Percentiles rank a stretch among this genome's conserved stretches.
Evolutionary conservation across 2,888 invertebrate species (phyloP).

Genomic region (Scaptomyza cyrtandrae): DNA sequence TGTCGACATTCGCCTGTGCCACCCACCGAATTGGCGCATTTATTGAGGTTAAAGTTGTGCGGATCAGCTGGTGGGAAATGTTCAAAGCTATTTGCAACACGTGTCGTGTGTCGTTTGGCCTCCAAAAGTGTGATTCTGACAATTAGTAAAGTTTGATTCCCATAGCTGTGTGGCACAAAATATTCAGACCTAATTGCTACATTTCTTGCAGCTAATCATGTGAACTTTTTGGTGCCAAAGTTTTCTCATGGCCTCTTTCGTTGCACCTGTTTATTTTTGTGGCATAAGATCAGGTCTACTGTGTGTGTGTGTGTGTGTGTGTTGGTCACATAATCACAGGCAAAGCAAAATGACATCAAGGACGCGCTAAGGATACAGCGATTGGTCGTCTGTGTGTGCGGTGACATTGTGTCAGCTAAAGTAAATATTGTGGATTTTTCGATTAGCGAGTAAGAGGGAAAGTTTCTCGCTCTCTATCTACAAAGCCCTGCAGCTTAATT

Average conservation of each 20-base stretch:
- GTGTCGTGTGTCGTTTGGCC: slow-evolving; percentile 35
- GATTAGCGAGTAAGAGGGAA: slow-evolving; percentile 42
- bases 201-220: slow-evolving; percentile 67
- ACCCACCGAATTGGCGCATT: background rate
- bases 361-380: background rate
- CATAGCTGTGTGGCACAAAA: slow-evolving; percentile 10
- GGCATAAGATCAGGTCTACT: slow-evolving; percentile 28
- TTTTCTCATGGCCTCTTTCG: slow-evolving; percentile 7
- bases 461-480: slow-evolving; percentile 40
- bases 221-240: slow-evolving; percentile 28
- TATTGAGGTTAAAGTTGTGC: slow-evolving; percentile 14
- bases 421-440: slow-evolving; percentile 54
- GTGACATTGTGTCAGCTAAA: slow-evolving; percentile 26
- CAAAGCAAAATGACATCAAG: slow-evolving; percentile 19
- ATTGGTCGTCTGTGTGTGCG: background rate
- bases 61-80: slow-evolving; percentile 9
- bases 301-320: background rate
- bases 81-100: slow-evolving; percentile 40
- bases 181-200: slow-evolving; percentile 61
- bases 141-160: slow-evolving; percentile 49
- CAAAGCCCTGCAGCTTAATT: slow-evolving; percentile 69
- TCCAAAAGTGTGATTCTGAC: slow-evolving; percentile 30
- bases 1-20: background rate
- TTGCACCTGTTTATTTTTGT: slow-evolving; percentile 29
- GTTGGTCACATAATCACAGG: slow-evolving; percentile 8